A percentile compares a stretch with the other conserved stretches of the same genome.
These are phyloP conservation scores for Drosophila sechellia DNA, from an alignment of 1,140 invertebrate genomes.

Conservation along the genomic window DNA sequence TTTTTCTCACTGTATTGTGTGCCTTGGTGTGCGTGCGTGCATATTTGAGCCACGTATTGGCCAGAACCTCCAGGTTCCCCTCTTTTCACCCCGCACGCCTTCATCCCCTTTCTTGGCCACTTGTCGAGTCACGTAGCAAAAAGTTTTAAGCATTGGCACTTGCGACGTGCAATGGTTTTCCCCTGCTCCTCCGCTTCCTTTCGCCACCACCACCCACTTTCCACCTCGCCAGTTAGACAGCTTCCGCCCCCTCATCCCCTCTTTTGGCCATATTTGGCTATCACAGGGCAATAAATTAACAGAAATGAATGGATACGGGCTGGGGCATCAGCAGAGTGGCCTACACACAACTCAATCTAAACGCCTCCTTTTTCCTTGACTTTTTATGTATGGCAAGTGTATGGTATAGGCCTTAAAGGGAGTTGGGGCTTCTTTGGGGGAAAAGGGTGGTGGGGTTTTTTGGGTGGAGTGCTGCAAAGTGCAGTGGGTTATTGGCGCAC, in stretches of 20 bases:
- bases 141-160: slow-evolving; percentile 81
- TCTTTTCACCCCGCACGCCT: slow-evolving; percentile 3
- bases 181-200: not conserved
- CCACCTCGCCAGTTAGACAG: slow-evolving; percentile 11
- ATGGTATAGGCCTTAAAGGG: slow-evolving; percentile 50
- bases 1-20: slow-evolving; percentile 10
- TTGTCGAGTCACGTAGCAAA: slow-evolving; percentile 79
- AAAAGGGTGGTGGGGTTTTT: not conserved
- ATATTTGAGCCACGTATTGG: slow-evolving; percentile 76
- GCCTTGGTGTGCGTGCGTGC: slow-evolving; percentile 65
- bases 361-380: slow-evolving; percentile 17
- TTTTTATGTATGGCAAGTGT: slow-evolving; percentile 51
- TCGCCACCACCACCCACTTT: not conserved
- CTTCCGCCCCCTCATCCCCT: not conserved
- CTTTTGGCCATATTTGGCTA: slow-evolving; percentile 60
- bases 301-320: slow-evolving; percentile 70
- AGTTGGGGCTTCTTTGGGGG: not conserved
- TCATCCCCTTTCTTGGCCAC: slow-evolving; percentile 40
- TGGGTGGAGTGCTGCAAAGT: slow-evolving; percentile 53
- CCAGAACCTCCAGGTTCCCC: slow-evolving; percentile 36
- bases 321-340: slow-evolving; percentile 27
- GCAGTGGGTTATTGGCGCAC: slow-evolving; percentile 78
- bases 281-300: slow-evolving; percentile 76
- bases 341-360: slow-evolving; percentile 57
- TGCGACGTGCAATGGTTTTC: slow-evolving; percentile 74